These are phyloP conservation scores for Choloepus hoffmanni DNA, from an alignment of 2,113 vertebrate genomes.

Conservation along the genomic window DNA sequence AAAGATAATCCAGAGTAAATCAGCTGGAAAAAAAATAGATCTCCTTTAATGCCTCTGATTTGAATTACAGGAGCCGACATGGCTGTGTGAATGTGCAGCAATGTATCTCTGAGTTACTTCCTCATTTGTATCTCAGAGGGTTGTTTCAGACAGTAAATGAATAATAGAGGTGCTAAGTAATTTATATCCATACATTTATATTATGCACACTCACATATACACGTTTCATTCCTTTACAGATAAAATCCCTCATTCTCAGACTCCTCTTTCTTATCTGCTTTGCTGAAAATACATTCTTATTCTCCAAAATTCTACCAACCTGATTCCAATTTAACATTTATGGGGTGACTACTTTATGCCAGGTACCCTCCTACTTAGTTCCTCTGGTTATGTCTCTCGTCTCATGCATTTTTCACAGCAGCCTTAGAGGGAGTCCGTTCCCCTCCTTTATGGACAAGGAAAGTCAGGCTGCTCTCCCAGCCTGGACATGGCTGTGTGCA, in stretches of 20 bases:
- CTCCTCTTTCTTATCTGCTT: not conserved
- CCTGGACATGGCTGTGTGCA: too few relatives aligned
- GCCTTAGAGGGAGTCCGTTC: not conserved
- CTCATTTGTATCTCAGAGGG: not conserved
- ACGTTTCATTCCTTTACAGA: not conserved
- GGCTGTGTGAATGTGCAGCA: not conserved
- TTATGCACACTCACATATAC: not conserved
- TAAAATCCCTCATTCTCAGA: not conserved
- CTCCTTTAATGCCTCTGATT: not conserved
- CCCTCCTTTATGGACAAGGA: not conserved
- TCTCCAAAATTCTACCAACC: not conserved
- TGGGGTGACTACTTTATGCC: not conserved
- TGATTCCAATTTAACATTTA: not conserved
- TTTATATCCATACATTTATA: not conserved
- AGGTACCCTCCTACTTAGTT: not conserved
- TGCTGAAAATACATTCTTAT: not conserved
- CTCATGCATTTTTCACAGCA: not conserved
- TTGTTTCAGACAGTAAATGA: not conserved
- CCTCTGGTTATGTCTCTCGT: not conserved
- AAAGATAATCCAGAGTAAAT: not conserved
- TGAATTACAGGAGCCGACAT: not conserved
- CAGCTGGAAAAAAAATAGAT: not conserved
- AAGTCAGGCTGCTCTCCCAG: not conserved
- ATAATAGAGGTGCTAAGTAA: not conserved
- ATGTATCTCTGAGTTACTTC: not conserved